phyloP scores from a whole-genome alignment of 2,113 vertebrate species.

The Cinclus cinclus region DNA sequence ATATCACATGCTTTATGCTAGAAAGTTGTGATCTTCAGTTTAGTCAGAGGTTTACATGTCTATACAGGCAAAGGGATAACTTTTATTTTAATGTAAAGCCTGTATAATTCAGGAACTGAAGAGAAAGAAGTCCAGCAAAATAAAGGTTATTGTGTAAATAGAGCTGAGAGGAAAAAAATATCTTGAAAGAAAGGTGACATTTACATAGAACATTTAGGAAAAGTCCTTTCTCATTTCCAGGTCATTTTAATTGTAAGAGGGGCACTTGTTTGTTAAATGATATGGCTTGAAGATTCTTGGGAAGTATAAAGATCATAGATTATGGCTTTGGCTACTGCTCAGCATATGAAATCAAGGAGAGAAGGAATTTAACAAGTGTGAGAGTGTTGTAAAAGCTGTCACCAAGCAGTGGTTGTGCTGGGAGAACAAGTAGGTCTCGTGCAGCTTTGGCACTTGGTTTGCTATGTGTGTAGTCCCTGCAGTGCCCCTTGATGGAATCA shows the following conservation, averaged over 20 bases:
- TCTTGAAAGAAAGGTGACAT: not conserved
- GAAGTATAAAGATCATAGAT: not conserved
- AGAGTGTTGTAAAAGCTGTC: not conserved
- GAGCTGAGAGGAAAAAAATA: fast-evolving
- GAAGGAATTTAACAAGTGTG: not conserved
- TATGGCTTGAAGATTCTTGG: not conserved
- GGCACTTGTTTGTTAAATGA: not conserved
- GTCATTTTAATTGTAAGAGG: not conserved
- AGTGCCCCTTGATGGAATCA: not conserved
- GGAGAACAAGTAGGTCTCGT: not conserved
- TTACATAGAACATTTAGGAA: not conserved
- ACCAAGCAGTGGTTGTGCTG: not conserved
- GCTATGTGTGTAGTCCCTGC: fast-evolving
- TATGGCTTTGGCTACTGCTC: not conserved
- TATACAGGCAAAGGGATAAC: not conserved
- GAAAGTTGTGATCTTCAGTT: not conserved
- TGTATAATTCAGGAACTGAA: not conserved
- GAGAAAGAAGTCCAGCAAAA: not conserved
- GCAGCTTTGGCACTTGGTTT: not conserved
- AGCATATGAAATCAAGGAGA: not conserved
- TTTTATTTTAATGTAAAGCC: not conserved
- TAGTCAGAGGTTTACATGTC: not conserved
- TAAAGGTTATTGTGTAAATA: not conserved
- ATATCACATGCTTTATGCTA: not conserved
- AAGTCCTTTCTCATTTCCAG: not conserved